Evolutionary conservation across 64 coral and sea anemone genomes (phyloP), one percentile per base, ranked within the genome.

Genomic region (Pocillopora damicornis): DNA sequence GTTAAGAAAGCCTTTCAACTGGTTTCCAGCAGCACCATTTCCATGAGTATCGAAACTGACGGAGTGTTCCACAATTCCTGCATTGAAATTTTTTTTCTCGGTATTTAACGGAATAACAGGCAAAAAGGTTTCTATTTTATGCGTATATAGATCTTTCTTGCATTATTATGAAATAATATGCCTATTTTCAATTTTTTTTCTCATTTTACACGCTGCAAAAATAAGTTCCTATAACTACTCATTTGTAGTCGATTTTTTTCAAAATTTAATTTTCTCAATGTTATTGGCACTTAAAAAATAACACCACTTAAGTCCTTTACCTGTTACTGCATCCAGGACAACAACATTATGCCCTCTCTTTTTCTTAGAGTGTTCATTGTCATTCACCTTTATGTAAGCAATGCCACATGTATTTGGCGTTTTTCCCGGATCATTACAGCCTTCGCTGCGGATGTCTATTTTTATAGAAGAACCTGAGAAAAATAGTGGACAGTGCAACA

Each of bases 391-490:
- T 16, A 89, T 81, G 62, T 60, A 69, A 59, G 88, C 88, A 15
- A 72, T 76, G 58, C 88, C 88, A 81, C 76, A 89, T 51, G 74
- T 82, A 10, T 37, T 17, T 36, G 36, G 15, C 1, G 66, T 20
- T 58, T 58, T 89, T 6, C 42, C 61, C 9, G 76, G 88, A 81
- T 89, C 88, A 71, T 80, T 23, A 35, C 88, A 89, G 34, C 88
- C 88, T 81, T 89, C 88, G 63, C 88, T 89, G 56, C 88, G 75
- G 8, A 71, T 23, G 67, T 71, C 4, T n/a, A 90, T 82, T 18
- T 66, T 61, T 77, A 89, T n/a, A 23, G 22, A 77, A 4, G 15
- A 14, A n/a, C 18, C 86, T 77, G 58, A 51, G 3, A 51, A 51
- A 51, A 1, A 51, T 4, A 51, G 42, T 4, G 42, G 42, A 51